Conservation (phyloP, 2,113 vertebrate species). For the Scatophagus argus region DNA sequence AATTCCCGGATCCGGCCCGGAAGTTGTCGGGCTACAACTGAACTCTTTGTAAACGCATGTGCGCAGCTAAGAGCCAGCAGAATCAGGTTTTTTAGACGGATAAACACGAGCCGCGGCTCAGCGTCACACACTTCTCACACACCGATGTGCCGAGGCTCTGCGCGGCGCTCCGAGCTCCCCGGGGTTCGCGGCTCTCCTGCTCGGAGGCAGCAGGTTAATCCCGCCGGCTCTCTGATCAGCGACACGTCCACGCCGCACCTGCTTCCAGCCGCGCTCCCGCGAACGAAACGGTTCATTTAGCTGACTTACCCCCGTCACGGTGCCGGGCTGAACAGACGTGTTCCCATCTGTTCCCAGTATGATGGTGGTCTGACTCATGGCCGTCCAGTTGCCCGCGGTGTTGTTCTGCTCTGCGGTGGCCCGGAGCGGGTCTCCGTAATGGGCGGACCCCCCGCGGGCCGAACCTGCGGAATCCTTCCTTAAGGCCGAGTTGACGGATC, state of each 20-base stretch:
- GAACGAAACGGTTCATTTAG: constrained; percentile 61
- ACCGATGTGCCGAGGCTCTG: constrained; percentile 13
- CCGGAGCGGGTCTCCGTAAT: constrained; percentile 84
- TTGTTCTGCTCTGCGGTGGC: constrained; percentile 89
- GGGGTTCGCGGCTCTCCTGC: background rate
- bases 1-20: background rate
- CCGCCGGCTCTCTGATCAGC: constrained; percentile 21
- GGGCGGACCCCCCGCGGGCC: constrained; percentile 85
- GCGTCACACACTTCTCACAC: constrained; percentile 7
- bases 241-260: constrained; percentile 31
- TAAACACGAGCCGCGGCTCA: background rate
- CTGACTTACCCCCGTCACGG: constrained; percentile 88
- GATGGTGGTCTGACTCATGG: constrained; percentile 96
- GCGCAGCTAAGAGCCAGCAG: background rate
- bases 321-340: constrained; percentile 91
- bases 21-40: background rate
- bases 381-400: constrained; percentile 88
- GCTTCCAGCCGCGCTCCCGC: constrained; percentile 6
- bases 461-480: constrained; percentile 83
- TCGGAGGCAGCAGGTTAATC: constrained; percentile 44
- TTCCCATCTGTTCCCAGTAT: constrained; percentile 94
- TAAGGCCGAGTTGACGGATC: constrained; percentile 77
- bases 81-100: background rate
- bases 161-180: constrained; percentile 13
- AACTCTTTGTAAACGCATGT: background rate